Evolutionary conservation across 2,113 vertebrate species (phyloP), one percentile per base, ranked within the genome.

Genomic region (Polyodon spathula): DNA sequence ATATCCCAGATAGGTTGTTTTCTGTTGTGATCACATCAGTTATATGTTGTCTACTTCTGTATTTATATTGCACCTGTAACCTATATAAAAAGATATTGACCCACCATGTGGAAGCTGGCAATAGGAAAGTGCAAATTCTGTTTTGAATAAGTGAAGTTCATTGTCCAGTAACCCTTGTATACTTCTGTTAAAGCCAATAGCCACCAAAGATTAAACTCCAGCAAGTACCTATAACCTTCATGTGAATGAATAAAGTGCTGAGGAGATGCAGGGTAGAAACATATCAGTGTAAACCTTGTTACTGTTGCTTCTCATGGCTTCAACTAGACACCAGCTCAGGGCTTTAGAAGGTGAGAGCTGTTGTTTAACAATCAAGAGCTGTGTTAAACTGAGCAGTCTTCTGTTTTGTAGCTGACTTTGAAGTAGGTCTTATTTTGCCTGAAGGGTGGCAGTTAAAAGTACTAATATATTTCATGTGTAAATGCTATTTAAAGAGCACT

Each of bases 351-450:
- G 6, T 15, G 42, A 38, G 42, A 56, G 12, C 14, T 50, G 15
- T 41, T 40, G 61, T 10, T 62, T 62, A 62, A 54, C 6, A 7
- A 39, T 63, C 41, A 56, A 56, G 37, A 38, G 53, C 62, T 39
- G 5, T 42, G 56, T 7, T 54, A 40, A 64, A 12, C 39, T 50
- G 38, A 8, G 41, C 37, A 51, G 6, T 14, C 38, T 50, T 41
- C 56, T 17, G 44, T 41, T 14, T 41, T 38, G 40, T 17, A 52
- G 43, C 9, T 2, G 7, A 58, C 62, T 53, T 37, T 58, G 56
- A 64, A 55, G 54, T 56, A 14, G 1, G 12, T 27, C 27, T 27
- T 27, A 27, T 27, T 10, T 37, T 39, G 54, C 37, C 53, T 44
- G n/a, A 10, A 37, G 40, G 60, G 17, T 37, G 10, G 14, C 5